Base-by-base conservation (phyloP, 2,113 vertebrate genomes). In the Anser brachyrhynchus region DNA sequence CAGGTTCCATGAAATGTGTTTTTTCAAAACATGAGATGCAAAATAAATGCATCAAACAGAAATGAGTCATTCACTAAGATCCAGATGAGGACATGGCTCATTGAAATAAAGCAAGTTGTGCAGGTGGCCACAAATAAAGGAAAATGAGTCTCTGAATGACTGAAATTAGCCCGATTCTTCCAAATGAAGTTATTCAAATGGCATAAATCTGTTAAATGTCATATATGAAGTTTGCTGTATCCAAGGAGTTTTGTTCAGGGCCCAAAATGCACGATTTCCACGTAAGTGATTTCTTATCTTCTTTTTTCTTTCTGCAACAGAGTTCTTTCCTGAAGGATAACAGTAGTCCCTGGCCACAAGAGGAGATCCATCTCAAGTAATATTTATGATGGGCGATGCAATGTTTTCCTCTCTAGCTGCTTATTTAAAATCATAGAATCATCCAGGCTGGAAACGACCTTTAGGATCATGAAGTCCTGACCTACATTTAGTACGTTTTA, bases 141-240 rank as follows among this genome's bases (percentile, higher is more conserved):
- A 67, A 67, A 84, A 84, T 5, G 3, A 64, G 65, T 82, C 31
- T 82, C 46, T n/a, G 78, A 75, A 43, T 90, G 69, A 70, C 41
- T 89, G 73, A 81, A 91, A 94, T 95, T n/a, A 91, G 62, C 35
- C 62, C 23, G 33, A 72, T 87, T 90, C 19, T 91, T 87, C 81
- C 58, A 76, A 71, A 85, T 72, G 11, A 85, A 82, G 39, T 76
- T 85, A 61, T 13, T 87, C 54, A 61, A 94, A 72, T 26, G 57
- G 39, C 33, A 54, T 22, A 73, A 79, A 65, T 82, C 29, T 75
- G 49, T 80, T 74, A 78, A 58, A 62, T 77, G 49, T 52, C 3
- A 0, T 65, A 61, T 79, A 83, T 87, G 28, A 88, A 84, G 59
- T 88, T 41, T 79, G 54, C 33, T 71, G 0, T 44, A 66, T 86